A percentile compares a stretch with the other conserved stretches of the same genome.
These are phyloP conservation scores for Zaprionus camerounensis DNA, from an alignment of 1,140 invertebrate species.

Conservation along the genomic window DNA sequence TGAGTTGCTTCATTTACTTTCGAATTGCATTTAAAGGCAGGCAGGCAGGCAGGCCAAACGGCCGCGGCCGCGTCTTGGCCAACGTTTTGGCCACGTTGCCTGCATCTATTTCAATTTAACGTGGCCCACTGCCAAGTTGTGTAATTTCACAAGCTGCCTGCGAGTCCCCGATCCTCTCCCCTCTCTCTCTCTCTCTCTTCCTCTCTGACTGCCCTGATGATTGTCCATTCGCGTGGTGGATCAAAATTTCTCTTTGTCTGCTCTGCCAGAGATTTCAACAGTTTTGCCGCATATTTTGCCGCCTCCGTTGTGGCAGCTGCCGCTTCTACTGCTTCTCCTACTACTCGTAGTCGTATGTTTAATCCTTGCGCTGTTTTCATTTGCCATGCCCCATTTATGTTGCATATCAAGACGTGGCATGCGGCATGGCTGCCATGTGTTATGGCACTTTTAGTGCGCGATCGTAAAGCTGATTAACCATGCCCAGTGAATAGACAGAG, in stretches of 20 bases:
- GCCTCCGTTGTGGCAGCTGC: constrained; percentile 36
- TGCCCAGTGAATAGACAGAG: constrained; percentile 15
- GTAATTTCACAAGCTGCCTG: constrained; percentile 27
- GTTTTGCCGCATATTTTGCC: constrained; percentile 47
- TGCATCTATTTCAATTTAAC: constrained; percentile 63
- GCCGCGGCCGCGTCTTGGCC: constrained; percentile 16
- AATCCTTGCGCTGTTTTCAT: constrained; percentile 71
- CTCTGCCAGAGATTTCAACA: constrained; percentile 57
- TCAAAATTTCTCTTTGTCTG: constrained; percentile 76
- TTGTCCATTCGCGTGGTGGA: constrained; percentile 49
- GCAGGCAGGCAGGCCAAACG: background rate
- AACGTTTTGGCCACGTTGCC: constrained; percentile 33
- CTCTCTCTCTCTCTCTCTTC: too few relatives aligned
- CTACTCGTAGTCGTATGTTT: constrained; percentile 28
- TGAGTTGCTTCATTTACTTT: constrained; percentile 66
- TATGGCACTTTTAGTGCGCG: constrained; percentile 46
- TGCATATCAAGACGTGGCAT: constrained; percentile 58
- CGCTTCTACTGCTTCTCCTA: background rate
- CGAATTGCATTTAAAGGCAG: constrained; percentile 73
- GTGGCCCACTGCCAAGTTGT: constrained; percentile 70
- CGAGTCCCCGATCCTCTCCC: background rate
- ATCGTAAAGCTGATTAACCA: constrained; percentile 66
- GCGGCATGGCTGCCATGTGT: constrained; percentile 48
- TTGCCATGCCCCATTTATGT: constrained; percentile 63
- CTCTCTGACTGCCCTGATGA: constrained; percentile 17